These are phyloP conservation scores for Microtus ochrogaster DNA, from an alignment of 2,113 vertebrate genomes.

Conservation along the genomic window DNA sequence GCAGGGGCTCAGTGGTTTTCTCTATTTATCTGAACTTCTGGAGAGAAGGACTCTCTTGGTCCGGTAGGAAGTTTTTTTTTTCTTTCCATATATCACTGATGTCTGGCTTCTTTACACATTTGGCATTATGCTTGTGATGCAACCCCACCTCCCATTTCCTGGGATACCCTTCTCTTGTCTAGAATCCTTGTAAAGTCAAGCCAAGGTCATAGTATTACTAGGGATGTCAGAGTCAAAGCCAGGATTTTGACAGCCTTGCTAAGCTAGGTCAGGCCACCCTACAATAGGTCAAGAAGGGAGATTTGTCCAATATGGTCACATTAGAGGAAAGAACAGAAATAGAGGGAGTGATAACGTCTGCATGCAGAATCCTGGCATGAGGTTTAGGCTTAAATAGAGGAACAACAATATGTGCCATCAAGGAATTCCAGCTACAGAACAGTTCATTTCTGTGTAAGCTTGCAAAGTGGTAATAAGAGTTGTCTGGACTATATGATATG, in stretches of 20 bases:
- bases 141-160: neutral
- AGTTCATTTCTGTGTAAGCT: neutral
- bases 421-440: neutral
- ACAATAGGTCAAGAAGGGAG: neutral
- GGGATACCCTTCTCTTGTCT: neutral
- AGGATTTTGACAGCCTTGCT: neutral
- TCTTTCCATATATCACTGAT: neutral
- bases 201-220: neutral
- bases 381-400: neutral
- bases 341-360: neutral
- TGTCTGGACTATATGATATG: neutral
- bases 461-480: neutral
- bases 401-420: too few relatives aligned
- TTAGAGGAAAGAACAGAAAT: too few relatives aligned
- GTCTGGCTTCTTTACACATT: neutral
- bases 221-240: neutral
- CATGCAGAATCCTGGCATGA: neutral
- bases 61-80: neutral
- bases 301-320: neutral
- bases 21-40: neutral
- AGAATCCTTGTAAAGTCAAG: neutral
- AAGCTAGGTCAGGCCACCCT: neutral
- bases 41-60: neutral
- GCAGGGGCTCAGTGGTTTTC: neutral
- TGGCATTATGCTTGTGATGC: neutral